Base-by-base conservation (phyloP, 2,888 invertebrate genomes). In the Argyresthia albistria region DNA sequence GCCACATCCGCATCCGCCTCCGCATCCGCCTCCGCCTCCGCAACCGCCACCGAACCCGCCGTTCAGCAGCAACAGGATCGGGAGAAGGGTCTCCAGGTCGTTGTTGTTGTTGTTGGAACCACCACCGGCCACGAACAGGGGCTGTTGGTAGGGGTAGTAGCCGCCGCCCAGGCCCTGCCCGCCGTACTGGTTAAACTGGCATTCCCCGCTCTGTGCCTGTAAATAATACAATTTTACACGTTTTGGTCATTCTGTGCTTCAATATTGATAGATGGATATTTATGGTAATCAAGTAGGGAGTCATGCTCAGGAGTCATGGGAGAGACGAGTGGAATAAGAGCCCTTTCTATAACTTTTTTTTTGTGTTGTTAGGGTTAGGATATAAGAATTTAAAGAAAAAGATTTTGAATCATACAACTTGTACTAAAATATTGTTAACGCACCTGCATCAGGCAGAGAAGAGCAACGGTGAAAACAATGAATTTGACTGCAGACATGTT, bases 21-120 rank as follows among this genome's bases (percentile, higher is more conserved):
- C 56, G 1, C 55, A 49, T 1, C 37, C 37, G 35, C 39, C 49
- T 8, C 58, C 58, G 37, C 57, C 57, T 0, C 65, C 62, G 6
- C 65, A 66, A 10, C 57, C 59, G 11, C 46, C 46, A 2, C 46
- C 46, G 25, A 46, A 46, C 11, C 46, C 46, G 46, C 46, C 35
- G 10, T 25, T n/a, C 10, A 46, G 35, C 35, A 46, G 46, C 25
- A 25, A 25, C 11, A 46, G 46, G 11, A 46, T 10, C 6, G 25
- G 46, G 25, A 46, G n/a, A 4, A 25, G 46, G 25, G 25, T 16
- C 6, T 11, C n/a, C 1, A 46, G 11, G 46, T 16, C 39, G 39
- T 39, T 46, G 46, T 46, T 35, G 46, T n/a, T n/a, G 25, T n/a
- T 46, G 46, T 16, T 35, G 7, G 8, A 25, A 8, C 46, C 16